These are phyloP conservation scores for Eulemur macaco DNA, from an alignment of 2,113 vertebrate genomes.

Conservation along the genomic window DNA sequence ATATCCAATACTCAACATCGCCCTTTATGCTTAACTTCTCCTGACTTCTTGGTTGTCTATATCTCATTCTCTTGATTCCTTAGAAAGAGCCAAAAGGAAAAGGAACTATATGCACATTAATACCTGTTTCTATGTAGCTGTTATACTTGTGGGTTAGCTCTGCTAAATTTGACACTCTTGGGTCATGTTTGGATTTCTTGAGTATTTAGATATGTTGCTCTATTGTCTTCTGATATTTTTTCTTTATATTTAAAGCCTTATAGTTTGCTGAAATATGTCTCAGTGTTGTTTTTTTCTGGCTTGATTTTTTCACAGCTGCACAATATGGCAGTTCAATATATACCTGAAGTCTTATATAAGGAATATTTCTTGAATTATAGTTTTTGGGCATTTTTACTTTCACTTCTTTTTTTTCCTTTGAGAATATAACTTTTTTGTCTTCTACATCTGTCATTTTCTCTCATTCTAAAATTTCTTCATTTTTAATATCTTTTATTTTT, in stretches of 20 bases:
- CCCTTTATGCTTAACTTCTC: not conserved
- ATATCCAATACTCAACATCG: not conserved
- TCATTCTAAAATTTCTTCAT: not conserved
- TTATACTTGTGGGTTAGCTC: not conserved
- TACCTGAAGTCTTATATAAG: not conserved
- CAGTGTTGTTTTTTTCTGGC: not conserved
- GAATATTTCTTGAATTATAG: not conserved
- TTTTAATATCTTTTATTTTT: not conserved
- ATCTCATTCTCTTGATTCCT: not conserved
- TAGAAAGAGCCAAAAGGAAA: not conserved
- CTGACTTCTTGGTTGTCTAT: not conserved
- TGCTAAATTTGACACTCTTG: not conserved
- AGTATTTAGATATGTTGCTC: not conserved
- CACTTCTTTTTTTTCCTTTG: not conserved
- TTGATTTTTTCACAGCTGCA: not conserved
- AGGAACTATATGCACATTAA: not conserved
- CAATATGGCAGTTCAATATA: not conserved
- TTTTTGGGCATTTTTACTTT: not conserved
- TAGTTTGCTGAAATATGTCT: not conserved
- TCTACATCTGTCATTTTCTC: not conserved
- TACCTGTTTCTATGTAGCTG: not conserved
- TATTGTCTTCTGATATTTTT: not conserved
- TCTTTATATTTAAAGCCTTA: not conserved
- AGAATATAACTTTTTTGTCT: not conserved
- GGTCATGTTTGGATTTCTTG: not conserved